These are phyloP conservation scores for Palythoa caribaeorum DNA, from an alignment of 92 coral and sea anemone species.

Conservation along the genomic window DNA sequence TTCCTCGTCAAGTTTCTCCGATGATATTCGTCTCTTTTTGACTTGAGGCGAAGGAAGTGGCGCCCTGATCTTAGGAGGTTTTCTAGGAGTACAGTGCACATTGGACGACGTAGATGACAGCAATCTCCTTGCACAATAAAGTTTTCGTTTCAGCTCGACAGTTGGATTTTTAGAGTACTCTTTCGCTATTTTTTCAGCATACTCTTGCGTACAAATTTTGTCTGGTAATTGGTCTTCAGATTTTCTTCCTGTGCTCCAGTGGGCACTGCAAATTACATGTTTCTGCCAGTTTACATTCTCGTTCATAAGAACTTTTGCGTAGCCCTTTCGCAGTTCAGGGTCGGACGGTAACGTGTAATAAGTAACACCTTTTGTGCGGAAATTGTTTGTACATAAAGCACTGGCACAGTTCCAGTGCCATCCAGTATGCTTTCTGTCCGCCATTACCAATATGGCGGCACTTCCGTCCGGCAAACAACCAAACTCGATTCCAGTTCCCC, in stretches of 20 bases:
- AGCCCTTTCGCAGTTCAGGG: conserved; percentile 39
- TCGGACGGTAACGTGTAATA: background rate
- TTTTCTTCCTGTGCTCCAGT: conserved; percentile 48
- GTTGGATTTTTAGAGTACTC: background rate
- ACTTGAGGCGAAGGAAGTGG: background rate
- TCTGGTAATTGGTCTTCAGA: conserved; percentile 32
- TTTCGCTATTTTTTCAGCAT: background rate
- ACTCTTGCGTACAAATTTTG: conserved; percentile 25
- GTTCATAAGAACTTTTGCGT: conserved; percentile 56
- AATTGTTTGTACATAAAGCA: conserved; percentile 16
- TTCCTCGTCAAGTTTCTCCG: background rate
- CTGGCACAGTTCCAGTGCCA: conserved; percentile 53
- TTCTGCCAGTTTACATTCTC: conserved; percentile 52
- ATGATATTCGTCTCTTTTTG: conserved; percentile 24
- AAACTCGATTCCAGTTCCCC: too few species aligned
- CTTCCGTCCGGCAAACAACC: background rate
- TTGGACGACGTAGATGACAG: background rate
- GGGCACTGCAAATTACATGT: conserved; percentile 55
- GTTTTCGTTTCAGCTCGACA: background rate
- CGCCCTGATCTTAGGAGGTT: conserved; percentile 14
- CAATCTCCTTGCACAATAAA: background rate
- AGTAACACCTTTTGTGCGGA: background rate
- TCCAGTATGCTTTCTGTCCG: too few species aligned
- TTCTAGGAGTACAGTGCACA: conserved; percentile 6
- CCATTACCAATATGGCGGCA: too few species aligned